Percentiles rank a stretch among this genome's conserved stretches.
These are phyloP conservation scores for Marmota monax DNA, from an alignment of 2,113 vertebrate species.

Conservation along the genomic window DNA sequence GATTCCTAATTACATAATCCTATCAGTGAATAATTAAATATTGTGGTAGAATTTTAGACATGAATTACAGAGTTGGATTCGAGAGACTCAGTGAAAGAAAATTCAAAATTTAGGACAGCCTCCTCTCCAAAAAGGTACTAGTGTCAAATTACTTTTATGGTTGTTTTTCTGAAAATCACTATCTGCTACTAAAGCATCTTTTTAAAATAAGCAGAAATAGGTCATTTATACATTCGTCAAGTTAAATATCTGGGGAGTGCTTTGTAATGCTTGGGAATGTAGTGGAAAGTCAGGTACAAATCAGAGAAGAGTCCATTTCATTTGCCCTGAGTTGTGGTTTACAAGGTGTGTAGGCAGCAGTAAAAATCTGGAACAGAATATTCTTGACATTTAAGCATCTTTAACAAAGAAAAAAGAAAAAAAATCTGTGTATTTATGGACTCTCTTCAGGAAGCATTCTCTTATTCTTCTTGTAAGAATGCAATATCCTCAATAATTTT, in stretches of 20 bases:
- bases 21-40: slow-evolving; percentile 43
- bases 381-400: not conserved
- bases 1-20: not conserved
- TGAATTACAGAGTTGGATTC: not conserved
- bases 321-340: not conserved
- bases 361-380: not conserved
- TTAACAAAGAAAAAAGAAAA: not conserved
- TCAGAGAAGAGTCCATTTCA: not conserved
- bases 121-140: not conserved
- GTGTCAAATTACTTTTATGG: not conserved
- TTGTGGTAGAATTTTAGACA: not conserved
- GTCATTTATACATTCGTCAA: slow-evolving; percentile 15
- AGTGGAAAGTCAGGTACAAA: not conserved
- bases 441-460: not conserved
- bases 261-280: not conserved
- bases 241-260: not conserved
- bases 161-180: not conserved
- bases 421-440: not conserved
- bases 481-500: not conserved
- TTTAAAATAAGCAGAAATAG: not conserved
- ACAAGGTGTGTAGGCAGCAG: not conserved
- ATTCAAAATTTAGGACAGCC: not conserved
- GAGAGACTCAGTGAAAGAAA: slow-evolving; percentile 25
- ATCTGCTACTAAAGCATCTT: not conserved
- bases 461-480: not conserved